Evolutionary conservation across 2,888 invertebrate genomes (phyloP), one percentile per base, ranked within the genome.

Genomic region (Brachyptera risi): DNA sequence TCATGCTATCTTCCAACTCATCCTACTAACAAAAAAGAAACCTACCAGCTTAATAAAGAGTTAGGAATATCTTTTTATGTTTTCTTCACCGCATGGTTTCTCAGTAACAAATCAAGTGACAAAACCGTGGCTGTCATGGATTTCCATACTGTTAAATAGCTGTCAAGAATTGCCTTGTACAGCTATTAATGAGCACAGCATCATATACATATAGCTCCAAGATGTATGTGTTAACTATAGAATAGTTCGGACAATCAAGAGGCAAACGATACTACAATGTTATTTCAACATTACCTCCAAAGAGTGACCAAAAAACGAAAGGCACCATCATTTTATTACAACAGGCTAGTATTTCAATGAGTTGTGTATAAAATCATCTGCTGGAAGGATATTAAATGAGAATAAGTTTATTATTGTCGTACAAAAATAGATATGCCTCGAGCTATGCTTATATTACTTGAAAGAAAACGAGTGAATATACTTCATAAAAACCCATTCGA

Each of bases 51-150:
- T 54, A 54, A 54, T 56, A 60, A 60, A 56, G 60, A 60, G 60
- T 56, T 60, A 60, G 44, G 49, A 50, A 31, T 42, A 26, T 40
- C 54, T 59, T 59, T 59, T 50, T 59, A 50, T 37, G 24, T 50
- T 42, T 40, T 24, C n/a, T 38, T 38, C 57, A 23, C 57, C 21
- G 57, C 57, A 61, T 50, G 61, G 57, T 27, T 38, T 57, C 57
- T 35, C 19, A 24, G 49, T 50, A 49, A 61, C 61, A 61, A 61
- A 61, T 57, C 57, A 49, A 57, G 57, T 49, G 44, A 61, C 56
- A 57, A 60, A 56, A 61, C 49, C 11, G 21, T 35, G 54, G 35
- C 54, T 54, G 54, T 54, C 54, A 54, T 37, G 54, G 37, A 9
- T 31, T 35, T 31, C 54, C 37, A 47, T 54, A 37, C 54, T 37